phyloP scores from a whole-genome alignment of 1,140 invertebrate genomes.

The Rhyacophila brunnea region DNA sequence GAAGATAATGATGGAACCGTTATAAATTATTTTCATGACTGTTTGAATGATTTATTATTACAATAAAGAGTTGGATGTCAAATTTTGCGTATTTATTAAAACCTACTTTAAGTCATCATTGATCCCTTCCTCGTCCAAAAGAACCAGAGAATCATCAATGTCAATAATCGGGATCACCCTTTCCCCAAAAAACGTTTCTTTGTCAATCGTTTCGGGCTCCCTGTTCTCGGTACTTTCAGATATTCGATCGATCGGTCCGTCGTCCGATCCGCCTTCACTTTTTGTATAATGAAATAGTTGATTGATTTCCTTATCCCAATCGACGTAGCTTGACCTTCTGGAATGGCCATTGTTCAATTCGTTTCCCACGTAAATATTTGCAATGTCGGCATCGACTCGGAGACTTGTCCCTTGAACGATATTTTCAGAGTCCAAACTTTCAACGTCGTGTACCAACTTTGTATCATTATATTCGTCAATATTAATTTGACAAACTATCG shows the following conservation, averaged over 20 bases:
- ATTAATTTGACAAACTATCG: slow-evolving; percentile 9
- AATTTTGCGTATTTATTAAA: slow-evolving; percentile 28
- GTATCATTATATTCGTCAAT: slow-evolving; percentile 14
- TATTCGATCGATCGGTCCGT: slow-evolving; percentile 7
- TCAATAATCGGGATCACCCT: slow-evolving; percentile 19
- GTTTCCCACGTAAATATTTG: not conserved
- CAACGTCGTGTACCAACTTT: not conserved
- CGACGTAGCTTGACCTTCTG: slow-evolving; percentile 44
- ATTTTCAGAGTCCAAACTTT: slow-evolving; percentile 7
- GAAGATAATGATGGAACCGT: slow-evolving; percentile 54
- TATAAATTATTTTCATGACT: slow-evolving; percentile 61
- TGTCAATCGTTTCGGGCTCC: not conserved
- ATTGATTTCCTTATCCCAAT: slow-evolving; percentile 46
- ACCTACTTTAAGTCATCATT: not conserved
- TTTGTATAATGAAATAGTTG: slow-evolving; percentile 41
- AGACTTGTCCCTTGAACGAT: slow-evolving; percentile 17
- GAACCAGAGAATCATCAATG: not conserved
- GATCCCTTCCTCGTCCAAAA: not conserved
- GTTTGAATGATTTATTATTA: slow-evolving; percentile 48
- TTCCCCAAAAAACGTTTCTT: slow-evolving; percentile 22
- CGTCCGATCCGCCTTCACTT: slow-evolving; percentile 18
- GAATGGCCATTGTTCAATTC: slow-evolving; percentile 34
- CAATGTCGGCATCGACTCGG: slow-evolving; percentile 23
- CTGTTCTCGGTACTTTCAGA: not conserved
- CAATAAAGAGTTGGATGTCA: slow-evolving; percentile 60